phyloP scores from a whole-genome alignment of 1,140 invertebrate species.

The Melipona quadrifasciata region DNA sequence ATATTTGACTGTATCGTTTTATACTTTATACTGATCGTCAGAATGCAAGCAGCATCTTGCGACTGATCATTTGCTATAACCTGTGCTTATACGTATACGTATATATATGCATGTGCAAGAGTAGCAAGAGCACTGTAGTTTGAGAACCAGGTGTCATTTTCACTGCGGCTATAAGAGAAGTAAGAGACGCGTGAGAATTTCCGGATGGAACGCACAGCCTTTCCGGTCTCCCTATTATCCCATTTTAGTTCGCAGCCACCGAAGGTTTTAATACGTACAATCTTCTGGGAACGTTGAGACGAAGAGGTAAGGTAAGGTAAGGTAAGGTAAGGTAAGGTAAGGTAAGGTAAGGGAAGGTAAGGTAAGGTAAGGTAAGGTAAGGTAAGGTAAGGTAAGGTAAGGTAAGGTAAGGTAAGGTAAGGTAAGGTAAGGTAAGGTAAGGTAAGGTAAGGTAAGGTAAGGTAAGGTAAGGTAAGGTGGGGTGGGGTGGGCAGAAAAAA shows the following conservation, averaged over 20 bases:
- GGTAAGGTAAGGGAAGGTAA: too few species aligned
- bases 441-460: too few species aligned
- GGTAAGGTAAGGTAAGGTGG: too few species aligned
- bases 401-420: too few species aligned
- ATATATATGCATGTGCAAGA: too few species aligned
- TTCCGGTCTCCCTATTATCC: slow-evolving; percentile 81
- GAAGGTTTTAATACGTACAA: slow-evolving; percentile 44
- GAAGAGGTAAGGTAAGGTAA: neutral
- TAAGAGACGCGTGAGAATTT: slow-evolving; percentile 82
- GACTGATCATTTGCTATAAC: slow-evolving; percentile 14
- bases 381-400: too few species aligned
- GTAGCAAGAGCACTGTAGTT: neutral
- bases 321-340: too few species aligned
- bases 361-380: too few species aligned
- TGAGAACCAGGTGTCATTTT: slow-evolving; percentile 82
- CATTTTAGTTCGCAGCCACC: slow-evolving; percentile 79
- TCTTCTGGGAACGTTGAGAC: slow-evolving; percentile 31
- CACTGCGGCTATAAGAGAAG: slow-evolving; percentile 80
- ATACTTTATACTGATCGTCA: neutral
- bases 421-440: too few species aligned
- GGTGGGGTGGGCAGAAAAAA: neutral
- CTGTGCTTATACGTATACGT: neutral
- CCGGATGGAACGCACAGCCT: slow-evolving; percentile 78
- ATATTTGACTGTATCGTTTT: too few species aligned
- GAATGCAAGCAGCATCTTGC: neutral